Conservation (phyloP, 1,140 invertebrate species). For the Hermetia illucens region DNA sequence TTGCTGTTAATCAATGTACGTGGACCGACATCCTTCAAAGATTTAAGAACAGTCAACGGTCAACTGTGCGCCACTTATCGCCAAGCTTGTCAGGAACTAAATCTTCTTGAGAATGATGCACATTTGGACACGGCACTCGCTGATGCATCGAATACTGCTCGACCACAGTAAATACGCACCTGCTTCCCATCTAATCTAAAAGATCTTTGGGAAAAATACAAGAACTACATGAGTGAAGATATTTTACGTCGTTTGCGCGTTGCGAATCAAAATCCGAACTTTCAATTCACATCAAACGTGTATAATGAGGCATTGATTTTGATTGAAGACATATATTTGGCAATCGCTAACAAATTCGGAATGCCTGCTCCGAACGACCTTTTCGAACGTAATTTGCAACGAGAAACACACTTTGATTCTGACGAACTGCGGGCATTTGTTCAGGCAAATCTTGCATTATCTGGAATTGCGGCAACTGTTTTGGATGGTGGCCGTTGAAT, state of each 20-base stretch:
- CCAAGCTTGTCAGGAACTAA: not conserved
- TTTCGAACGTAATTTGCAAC: too few relatives aligned
- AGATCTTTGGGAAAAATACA: constrained; percentile 2
- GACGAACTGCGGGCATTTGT: too few relatives aligned
- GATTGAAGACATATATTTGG: constrained; percentile 9
- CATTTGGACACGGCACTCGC: not conserved
- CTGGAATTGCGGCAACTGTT: constrained; percentile 36
- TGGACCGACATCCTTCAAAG: constrained; percentile 7
- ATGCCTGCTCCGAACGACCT: too few relatives aligned
- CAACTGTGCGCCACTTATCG: not conserved
- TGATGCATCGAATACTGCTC: not conserved
- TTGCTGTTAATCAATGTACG: not conserved
- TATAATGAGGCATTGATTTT: not conserved
- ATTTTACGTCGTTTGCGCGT: not conserved
- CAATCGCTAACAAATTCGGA: too few relatives aligned
- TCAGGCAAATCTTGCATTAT: too few relatives aligned
- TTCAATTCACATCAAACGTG: not conserved
- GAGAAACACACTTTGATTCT: too few relatives aligned
- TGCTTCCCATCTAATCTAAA: not conserved
- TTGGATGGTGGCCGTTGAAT: constrained; percentile 28
- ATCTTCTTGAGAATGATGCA: not conserved
- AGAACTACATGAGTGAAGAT: not conserved
- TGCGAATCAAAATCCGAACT: not conserved
- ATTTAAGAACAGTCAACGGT: constrained; percentile 1
- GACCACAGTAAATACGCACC: not conserved